Evolutionary conservation across 1,140 invertebrate genomes (phyloP).

Genomic region (Drosophila biarmipes): DNA sequence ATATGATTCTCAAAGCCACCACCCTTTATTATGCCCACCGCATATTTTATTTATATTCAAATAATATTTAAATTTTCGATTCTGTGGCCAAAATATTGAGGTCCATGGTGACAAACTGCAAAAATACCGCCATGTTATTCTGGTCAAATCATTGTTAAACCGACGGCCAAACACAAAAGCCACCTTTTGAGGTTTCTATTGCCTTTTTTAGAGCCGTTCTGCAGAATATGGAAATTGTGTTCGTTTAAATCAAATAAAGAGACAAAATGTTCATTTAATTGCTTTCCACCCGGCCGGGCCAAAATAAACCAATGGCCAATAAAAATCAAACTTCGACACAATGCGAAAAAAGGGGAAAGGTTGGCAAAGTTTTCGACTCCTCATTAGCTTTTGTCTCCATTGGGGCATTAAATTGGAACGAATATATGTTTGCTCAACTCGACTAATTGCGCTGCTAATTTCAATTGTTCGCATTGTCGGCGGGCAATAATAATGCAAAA

Average conservation of each 20-base stretch:
- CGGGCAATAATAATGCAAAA: constrained; percentile 72
- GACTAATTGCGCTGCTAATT: constrained; percentile 81
- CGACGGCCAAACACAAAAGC: constrained; percentile 78
- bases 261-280: constrained; percentile 74
- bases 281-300: constrained; percentile 36
- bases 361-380: constrained; percentile 32
- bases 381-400: constrained; percentile 72
- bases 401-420: constrained; percentile 21
- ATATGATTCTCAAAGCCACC: neutral
- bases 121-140: constrained; percentile 54
- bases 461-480: constrained; percentile 74
- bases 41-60: constrained; percentile 30
- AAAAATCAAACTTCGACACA: constrained; percentile 44
- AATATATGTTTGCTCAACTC: constrained; percentile 50
- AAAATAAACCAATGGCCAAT: constrained; percentile 28
- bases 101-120: constrained; percentile 57
- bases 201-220: constrained; percentile 11
- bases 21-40: neutral
- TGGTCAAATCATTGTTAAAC: constrained; percentile 66
- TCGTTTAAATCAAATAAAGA: constrained; percentile 71
- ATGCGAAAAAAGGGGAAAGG: constrained; percentile 11
- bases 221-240: constrained; percentile 60
- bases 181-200: constrained; percentile 76
- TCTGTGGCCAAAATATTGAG: constrained; percentile 63
- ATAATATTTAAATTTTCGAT: constrained; percentile 25